These are phyloP conservation scores for Cyclina sinensis DNA, from an alignment of 1,140 invertebrate species.

Conservation along the genomic window DNA sequence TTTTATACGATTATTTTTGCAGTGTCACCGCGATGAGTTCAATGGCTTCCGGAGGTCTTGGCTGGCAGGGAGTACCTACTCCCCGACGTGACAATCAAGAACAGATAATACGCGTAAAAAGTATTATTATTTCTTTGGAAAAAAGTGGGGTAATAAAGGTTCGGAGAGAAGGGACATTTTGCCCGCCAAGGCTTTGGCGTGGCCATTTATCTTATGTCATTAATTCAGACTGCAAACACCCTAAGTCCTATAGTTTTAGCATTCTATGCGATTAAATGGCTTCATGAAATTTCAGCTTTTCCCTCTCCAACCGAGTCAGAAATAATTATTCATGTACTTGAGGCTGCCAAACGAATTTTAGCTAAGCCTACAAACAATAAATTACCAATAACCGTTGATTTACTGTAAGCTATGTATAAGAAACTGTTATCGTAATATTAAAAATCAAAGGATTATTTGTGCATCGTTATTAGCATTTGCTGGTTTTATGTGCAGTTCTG, in stretches of 20 bases:
- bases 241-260: not conserved
- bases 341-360: not conserved
- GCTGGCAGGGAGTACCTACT: not conserved
- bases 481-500: not conserved
- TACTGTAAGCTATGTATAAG: not conserved
- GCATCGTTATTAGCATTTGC: not conserved
- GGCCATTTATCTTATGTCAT: not conserved
- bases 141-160: not conserved
- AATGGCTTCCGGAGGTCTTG: too few relatives aligned
- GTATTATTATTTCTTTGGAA: not conserved
- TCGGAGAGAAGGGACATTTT: constrained; percentile 2
- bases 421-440: not conserved
- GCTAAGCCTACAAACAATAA: not conserved
- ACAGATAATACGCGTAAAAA: not conserved
- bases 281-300: not conserved
- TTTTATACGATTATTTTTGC: too few relatives aligned
- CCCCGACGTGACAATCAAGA: not conserved
- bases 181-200: not conserved
- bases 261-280: constrained; percentile 17
- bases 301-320: not conserved
- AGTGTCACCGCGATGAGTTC: too few relatives aligned
- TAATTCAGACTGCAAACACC: not conserved
- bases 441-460: not conserved
- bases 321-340: not conserved
- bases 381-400: not conserved